A percentile compares a stretch with the other conserved stretches of the same genome.
These are phyloP conservation scores for Hafferia zeledoni DNA, from an alignment of 2,797 vertebrate species.

Conservation along the genomic window DNA sequence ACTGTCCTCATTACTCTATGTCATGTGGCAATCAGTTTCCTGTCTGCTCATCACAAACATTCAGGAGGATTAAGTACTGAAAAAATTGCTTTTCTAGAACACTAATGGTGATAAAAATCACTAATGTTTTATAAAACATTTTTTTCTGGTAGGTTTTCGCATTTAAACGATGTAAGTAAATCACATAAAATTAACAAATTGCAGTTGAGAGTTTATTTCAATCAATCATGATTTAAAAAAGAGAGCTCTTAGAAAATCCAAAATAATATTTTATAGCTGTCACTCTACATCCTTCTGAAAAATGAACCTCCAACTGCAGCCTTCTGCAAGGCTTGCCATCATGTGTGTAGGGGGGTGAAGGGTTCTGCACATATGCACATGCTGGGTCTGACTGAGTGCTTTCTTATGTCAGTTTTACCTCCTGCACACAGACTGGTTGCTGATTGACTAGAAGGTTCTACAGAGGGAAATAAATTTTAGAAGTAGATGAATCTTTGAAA, in stretches of 20 bases:
- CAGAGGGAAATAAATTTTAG: background rate
- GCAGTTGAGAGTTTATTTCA: constrained; percentile 36
- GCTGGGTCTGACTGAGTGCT: background rate
- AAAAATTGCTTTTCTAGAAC: background rate
- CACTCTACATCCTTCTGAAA: background rate
- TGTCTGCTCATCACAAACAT: background rate
- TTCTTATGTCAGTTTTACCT: background rate
- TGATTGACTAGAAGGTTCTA: background rate
- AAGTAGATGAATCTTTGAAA: background rate
- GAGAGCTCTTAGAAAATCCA: background rate
- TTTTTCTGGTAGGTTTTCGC: background rate
- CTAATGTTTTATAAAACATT: background rate
- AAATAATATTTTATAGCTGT: background rate
- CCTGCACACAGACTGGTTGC: background rate
- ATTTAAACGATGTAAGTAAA: background rate
- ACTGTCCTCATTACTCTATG: background rate
- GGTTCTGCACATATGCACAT: background rate
- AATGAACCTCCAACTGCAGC: background rate
- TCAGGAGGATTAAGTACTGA: background rate
- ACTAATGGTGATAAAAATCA: background rate
- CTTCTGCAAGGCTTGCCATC: background rate
- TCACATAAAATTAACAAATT: constrained; percentile 11
- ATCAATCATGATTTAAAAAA: constrained; percentile 18
- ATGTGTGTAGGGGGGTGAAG: background rate
- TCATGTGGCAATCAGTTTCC: constrained; percentile 4